These are phyloP conservation scores for Macroglossus sobrinus DNA, from an alignment of 2,113 vertebrate species.

Conservation along the genomic window DNA sequence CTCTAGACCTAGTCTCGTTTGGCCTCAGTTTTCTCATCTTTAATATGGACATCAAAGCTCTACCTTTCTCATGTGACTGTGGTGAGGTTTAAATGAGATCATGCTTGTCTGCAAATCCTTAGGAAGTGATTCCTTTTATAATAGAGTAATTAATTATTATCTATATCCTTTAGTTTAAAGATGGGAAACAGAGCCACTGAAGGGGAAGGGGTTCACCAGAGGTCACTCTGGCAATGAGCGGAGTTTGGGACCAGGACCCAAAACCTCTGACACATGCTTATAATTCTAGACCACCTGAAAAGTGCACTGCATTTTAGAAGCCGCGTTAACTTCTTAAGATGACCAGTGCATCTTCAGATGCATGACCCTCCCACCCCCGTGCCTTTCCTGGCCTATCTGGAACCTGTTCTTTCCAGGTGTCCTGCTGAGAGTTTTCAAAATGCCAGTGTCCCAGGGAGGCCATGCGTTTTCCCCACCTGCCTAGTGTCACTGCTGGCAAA, in stretches of 20 bases:
- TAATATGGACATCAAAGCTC: background rate
- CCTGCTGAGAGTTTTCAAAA: constrained; percentile 7
- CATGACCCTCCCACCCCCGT: background rate
- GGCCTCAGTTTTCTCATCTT: background rate
- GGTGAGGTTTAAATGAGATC: background rate
- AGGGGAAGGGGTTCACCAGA: background rate
- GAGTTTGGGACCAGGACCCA: background rate
- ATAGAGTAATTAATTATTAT: background rate
- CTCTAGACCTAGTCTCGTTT: background rate
- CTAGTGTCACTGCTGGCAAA: background rate
- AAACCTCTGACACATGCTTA: background rate
- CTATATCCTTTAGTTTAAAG: background rate
- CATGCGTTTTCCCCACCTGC: background rate
- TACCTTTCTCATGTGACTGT: background rate
- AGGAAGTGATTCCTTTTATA: background rate
- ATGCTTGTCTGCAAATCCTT: background rate
- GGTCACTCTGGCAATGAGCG: background rate
- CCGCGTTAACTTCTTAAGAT: background rate
- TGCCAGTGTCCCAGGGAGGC: background rate
- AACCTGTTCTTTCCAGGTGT: background rate
- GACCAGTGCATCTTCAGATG: background rate
- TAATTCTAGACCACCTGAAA: background rate
- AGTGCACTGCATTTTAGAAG: background rate
- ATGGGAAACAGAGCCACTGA: background rate
- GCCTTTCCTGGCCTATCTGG: background rate